These are phyloP conservation scores for Crenuchus spilurus DNA, from an alignment of 2,797 vertebrate species.

Conservation along the genomic window DNA sequence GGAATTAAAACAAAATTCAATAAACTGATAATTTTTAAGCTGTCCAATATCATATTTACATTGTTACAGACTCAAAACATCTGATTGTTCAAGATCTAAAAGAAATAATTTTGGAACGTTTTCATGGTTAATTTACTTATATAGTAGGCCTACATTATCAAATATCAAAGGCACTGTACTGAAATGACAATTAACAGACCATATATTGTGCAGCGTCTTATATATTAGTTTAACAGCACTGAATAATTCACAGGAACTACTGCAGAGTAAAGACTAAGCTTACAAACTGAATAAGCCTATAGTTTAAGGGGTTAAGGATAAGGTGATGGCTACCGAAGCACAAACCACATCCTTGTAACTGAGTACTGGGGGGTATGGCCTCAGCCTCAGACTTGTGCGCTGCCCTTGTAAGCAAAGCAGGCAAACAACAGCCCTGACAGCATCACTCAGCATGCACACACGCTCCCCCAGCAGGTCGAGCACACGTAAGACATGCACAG, in stretches of 20 bases:
- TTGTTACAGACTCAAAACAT: too few species aligned
- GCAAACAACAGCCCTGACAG: constrained; percentile 31
- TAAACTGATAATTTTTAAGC: too few species aligned
- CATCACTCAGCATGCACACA: constrained; percentile 38
- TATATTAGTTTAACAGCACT: too few species aligned
- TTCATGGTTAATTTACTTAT: background rate
- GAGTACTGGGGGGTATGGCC: background rate
- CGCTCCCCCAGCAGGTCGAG: constrained; percentile 50
- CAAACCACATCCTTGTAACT: background rate
- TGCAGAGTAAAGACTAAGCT: background rate
- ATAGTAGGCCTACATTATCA: background rate
- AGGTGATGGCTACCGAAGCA: background rate
- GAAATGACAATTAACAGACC: background rate
- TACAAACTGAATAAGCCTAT: background rate
- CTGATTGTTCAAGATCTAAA: too few species aligned
- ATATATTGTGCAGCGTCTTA: background rate
- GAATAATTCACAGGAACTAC: background rate
- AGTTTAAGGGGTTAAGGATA: background rate
- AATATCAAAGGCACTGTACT: background rate
- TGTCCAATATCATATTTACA: too few species aligned
- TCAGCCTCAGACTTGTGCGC: constrained; percentile 22
- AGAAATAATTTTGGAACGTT: background rate
- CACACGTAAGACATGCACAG: constrained; percentile 59
- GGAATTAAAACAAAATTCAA: too few species aligned
- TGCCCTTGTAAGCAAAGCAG: constrained; percentile 42